These are phyloP conservation scores for Bradypodion pumilum DNA, from an alignment of 2,797 vertebrate species.

Conservation along the genomic window DNA sequence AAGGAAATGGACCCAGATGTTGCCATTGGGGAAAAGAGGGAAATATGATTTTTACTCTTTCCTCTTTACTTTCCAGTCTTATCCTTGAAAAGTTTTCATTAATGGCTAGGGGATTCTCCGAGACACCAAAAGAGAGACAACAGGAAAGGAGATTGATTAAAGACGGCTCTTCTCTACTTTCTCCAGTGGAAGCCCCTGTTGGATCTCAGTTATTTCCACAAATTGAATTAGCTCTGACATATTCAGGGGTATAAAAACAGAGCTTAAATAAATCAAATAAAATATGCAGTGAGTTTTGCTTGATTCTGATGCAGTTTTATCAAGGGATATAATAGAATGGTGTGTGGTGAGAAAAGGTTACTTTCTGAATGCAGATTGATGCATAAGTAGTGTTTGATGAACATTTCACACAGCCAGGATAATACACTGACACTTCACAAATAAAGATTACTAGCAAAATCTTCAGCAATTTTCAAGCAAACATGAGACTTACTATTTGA, in stretches of 20 bases:
- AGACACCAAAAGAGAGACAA: background rate
- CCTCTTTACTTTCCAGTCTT: no score
- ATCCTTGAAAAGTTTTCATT: background rate
- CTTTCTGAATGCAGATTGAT: background rate
- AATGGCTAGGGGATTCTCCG: no score
- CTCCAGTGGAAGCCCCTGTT: background rate
- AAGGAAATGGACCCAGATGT: background rate
- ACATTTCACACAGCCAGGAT: conserved; percentile 17
- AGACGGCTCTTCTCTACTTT: background rate
- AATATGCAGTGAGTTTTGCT: background rate
- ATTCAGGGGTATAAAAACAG: no score
- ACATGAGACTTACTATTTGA: accelerated
- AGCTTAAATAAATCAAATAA: background rate
- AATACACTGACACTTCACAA: background rate
- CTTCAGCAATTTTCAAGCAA: background rate
- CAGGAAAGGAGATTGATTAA: background rate
- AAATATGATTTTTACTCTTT: background rate
- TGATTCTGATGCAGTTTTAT: background rate
- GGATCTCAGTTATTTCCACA: background rate
- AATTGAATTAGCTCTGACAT: background rate
- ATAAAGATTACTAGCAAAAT: background rate
- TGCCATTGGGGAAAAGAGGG: background rate
- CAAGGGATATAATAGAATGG: background rate
- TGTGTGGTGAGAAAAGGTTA: background rate
- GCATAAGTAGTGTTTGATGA: background rate